phyloP scores from a whole-genome alignment of 2,113 vertebrate species.

The Oryzias melastigma region DNA sequence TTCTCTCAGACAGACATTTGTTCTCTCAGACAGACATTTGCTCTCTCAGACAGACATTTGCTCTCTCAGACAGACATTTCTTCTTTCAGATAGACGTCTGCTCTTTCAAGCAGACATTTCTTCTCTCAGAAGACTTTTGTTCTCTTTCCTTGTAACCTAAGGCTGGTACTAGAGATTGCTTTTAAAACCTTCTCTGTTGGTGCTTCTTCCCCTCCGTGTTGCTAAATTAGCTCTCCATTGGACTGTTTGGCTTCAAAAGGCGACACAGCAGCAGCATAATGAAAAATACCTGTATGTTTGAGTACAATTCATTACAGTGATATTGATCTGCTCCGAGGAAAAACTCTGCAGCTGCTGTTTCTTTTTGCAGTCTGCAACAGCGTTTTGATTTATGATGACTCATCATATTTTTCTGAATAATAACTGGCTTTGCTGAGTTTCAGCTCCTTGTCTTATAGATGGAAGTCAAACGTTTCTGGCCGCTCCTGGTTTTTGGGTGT shows the following conservation, averaged over 20 bases:
- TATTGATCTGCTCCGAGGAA: conserved; percentile 60
- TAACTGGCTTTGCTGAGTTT: conserved; percentile 7
- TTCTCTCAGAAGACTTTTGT: too few relatives aligned
- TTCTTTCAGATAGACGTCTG: too few relatives aligned
- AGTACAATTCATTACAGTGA: conserved; percentile 58
- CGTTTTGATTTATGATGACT: conserved; percentile 53
- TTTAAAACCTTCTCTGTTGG: conserved; percentile 37
- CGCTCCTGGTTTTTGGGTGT: too few relatives aligned
- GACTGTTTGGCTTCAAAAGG: conserved; percentile 49
- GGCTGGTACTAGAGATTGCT: too few relatives aligned
- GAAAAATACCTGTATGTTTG: conserved; percentile 53
- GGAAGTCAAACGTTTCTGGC: too few relatives aligned
- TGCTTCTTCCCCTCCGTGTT: conserved; percentile 34
- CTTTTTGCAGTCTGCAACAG: conserved; percentile 38
- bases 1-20: too few relatives aligned
- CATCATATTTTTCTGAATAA: conserved; percentile 28
- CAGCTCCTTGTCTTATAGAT: not conserved
- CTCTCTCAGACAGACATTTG: too few relatives aligned
- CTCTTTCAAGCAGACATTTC: too few relatives aligned
- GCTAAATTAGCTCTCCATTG: conserved; percentile 46
- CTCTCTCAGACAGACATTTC: not conserved
- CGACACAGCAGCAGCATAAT: conserved; percentile 45
- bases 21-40: too few relatives aligned
- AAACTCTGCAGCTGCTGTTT: conserved; percentile 50
- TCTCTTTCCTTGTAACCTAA: too few relatives aligned